These are phyloP conservation scores for Manis javanica DNA, from an alignment of 2,797 vertebrate species.

Conservation along the genomic window DNA sequence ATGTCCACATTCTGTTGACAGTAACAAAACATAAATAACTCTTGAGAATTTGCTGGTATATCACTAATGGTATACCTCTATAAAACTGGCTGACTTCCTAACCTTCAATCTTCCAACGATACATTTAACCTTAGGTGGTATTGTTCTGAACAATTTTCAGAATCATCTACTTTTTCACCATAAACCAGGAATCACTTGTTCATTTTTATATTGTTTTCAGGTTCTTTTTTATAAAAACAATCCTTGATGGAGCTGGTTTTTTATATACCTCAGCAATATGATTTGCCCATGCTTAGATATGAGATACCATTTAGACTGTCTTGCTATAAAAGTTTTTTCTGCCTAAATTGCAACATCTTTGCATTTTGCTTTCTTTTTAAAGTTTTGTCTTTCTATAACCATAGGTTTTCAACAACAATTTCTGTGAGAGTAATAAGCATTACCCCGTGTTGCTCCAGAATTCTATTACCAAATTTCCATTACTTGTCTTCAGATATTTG, in stretches of 20 bases:
- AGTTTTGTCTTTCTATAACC: conserved; percentile 40
- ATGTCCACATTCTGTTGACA: conserved; percentile 22
- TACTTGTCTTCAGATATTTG: neutral
- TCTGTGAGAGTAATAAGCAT: conserved; percentile 21
- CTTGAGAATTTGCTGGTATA: neutral
- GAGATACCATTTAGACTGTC: conserved; percentile 7
- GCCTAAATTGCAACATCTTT: conserved; percentile 48
- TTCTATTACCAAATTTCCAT: neutral
- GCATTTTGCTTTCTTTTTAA: conserved; percentile 61
- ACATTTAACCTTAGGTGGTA: conserved; percentile 49
- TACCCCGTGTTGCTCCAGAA: neutral
- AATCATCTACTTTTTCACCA: conserved; percentile 65
- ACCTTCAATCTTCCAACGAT: conserved; percentile 26
- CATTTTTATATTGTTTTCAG: conserved; percentile 60
- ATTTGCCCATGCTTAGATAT: neutral
- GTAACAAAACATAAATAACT: neutral
- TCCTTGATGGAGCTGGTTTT: conserved; percentile 40
- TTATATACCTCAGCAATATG: conserved; percentile 55
- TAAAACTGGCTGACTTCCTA: conserved; percentile 6
- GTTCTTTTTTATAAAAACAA: neutral
- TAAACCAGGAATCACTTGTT: conserved; percentile 52
- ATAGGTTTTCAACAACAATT: conserved; percentile 46
- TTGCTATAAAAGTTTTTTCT: conserved; percentile 21
- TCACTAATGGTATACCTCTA: neutral
- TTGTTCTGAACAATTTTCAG: conserved; percentile 60